These are phyloP conservation scores for Oscheius sp. DNA, from an alignment of 2,888 invertebrate genomes.

Conservation along the genomic window DNA sequence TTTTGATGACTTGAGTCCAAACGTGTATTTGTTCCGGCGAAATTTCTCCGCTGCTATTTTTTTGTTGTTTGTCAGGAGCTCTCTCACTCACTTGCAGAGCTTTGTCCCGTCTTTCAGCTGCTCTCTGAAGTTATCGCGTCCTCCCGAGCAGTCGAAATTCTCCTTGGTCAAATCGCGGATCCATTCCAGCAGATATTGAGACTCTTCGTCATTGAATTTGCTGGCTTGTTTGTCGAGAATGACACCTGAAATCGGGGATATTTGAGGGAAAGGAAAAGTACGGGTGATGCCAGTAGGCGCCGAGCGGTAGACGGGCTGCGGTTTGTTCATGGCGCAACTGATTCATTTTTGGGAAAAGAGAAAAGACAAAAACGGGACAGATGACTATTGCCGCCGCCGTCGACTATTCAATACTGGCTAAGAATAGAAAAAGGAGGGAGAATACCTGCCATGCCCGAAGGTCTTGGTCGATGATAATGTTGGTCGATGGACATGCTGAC, in stretches of 20 bases:
- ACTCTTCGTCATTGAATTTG: slow-evolving; percentile 95
- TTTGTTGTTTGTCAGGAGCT: not conserved
- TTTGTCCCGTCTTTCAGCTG: slow-evolving; percentile 89
- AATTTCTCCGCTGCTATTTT: no score
- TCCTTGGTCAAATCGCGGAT: slow-evolving; percentile 79
- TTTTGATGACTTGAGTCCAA: not conserved
- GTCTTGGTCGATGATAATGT: slow-evolving; percentile 64
- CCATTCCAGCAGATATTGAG: slow-evolving; percentile 92
- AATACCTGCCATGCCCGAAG: slow-evolving; percentile 55
- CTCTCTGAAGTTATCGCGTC: slow-evolving; percentile 91
- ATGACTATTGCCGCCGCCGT: not conserved
- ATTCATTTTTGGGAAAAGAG: not conserved
- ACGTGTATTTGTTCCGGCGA: no score
- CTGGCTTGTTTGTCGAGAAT: slow-evolving; percentile 85
- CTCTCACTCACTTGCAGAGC: slow-evolving; percentile 86
- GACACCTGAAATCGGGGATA: slow-evolving; percentile 44
- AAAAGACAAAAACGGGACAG: slow-evolving; percentile 1
- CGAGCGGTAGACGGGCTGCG: slow-evolving; percentile 35
- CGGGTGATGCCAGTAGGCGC: slow-evolving; percentile 34
- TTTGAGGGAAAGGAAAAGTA: not conserved
- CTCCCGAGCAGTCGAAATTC: slow-evolving; percentile 83
- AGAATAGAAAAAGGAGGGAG: not conserved
- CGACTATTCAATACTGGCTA: not conserved
- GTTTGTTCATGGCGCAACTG: slow-evolving; percentile 21
- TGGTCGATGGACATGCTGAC: slow-evolving; percentile 42